These are phyloP conservation scores for Tridacna gigas DNA, from an alignment of 2,888 invertebrate genomes.

Conservation along the genomic window DNA sequence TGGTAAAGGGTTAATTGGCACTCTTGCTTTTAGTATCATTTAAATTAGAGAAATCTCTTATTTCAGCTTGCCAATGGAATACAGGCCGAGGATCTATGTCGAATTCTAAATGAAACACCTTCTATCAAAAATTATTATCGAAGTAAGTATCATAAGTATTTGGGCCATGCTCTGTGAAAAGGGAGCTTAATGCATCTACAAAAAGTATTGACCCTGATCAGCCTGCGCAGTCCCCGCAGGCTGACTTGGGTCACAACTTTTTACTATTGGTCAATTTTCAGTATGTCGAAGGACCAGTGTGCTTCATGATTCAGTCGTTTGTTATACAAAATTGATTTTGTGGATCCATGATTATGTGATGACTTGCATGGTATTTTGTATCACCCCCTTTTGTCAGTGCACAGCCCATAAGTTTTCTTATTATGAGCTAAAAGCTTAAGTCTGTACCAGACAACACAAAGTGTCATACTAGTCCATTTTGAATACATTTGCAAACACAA, in stretches of 20 bases:
- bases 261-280: not conserved
- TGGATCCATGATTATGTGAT: too few relatives aligned
- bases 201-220: not conserved
- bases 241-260: not conserved
- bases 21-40: not conserved
- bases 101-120: conserved; percentile 74
- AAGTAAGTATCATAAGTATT: conserved; percentile 64
- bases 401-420: too few relatives aligned
- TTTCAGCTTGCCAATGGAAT: conserved; percentile 56
- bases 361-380: too few relatives aligned
- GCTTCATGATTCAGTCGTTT: too few relatives aligned
- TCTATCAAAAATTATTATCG: conserved; percentile 71
- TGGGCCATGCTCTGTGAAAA: not conserved
- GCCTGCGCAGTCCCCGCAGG: not conserved
- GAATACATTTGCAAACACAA: too few relatives aligned
- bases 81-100: conserved; percentile 76
- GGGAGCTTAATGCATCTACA: not conserved
- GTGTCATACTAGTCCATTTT: too few relatives aligned
- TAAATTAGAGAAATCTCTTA: not conserved
- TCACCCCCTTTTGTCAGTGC: too few relatives aligned
- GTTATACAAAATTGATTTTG: too few relatives aligned
- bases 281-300: too few relatives aligned
- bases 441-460: too few relatives aligned
- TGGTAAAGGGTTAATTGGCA: too few relatives aligned
- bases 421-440: too few relatives aligned